phyloP scores from a whole-genome alignment of 2,888 invertebrate species.

The Leptopilina myrica region DNA sequence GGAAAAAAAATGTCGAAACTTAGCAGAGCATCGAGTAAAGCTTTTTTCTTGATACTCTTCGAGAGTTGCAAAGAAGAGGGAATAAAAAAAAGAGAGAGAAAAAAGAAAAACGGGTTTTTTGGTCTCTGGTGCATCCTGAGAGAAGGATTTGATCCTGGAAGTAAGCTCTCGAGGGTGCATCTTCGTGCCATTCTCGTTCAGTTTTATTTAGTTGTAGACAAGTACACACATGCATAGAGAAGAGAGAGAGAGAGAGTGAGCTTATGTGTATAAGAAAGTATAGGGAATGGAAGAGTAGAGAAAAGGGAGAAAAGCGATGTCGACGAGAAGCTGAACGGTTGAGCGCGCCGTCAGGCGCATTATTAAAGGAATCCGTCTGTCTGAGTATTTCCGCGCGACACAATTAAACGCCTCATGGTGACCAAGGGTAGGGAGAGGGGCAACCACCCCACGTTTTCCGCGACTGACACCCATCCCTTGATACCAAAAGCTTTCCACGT shows the following conservation, averaged over 20 bases:
- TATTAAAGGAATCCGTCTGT: slow-evolving; percentile 73
- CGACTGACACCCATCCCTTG: slow-evolving; percentile 29
- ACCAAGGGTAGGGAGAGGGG: slow-evolving; percentile 41
- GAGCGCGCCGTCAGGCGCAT: slow-evolving; percentile 66
- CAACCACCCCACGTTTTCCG: slow-evolving; percentile 19
- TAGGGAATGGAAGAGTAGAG: slow-evolving; percentile 47
- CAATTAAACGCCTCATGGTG: slow-evolving; percentile 49
- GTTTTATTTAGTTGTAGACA: slow-evolving; percentile 48
- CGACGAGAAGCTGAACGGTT: slow-evolving; percentile 61
- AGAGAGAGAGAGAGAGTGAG: slow-evolving; percentile 43
- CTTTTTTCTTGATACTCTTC: slow-evolving; percentile 16
- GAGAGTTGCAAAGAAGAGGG: slow-evolving; percentile 15
- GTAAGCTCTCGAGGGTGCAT: slow-evolving; percentile 38
- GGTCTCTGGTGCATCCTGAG: slow-evolving; percentile 33
- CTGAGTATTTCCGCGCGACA: slow-evolving; percentile 69
- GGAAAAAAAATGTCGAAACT: background rate
- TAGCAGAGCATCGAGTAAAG: background rate
- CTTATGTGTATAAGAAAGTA: slow-evolving; percentile 40
- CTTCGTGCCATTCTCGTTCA: slow-evolving; percentile 45
- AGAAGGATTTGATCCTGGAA: slow-evolving; percentile 40
- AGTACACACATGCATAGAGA: slow-evolving; percentile 37
- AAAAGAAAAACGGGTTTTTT: background rate
- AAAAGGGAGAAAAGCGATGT: slow-evolving; percentile 53
- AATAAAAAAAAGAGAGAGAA: background rate
- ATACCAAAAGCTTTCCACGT: slow-evolving; percentile 29